Evolutionary conservation across 2,797 vertebrate species (phyloP), one percentile per base, ranked within the genome.

Genomic region (Artibeus jamaicensis): DNA sequence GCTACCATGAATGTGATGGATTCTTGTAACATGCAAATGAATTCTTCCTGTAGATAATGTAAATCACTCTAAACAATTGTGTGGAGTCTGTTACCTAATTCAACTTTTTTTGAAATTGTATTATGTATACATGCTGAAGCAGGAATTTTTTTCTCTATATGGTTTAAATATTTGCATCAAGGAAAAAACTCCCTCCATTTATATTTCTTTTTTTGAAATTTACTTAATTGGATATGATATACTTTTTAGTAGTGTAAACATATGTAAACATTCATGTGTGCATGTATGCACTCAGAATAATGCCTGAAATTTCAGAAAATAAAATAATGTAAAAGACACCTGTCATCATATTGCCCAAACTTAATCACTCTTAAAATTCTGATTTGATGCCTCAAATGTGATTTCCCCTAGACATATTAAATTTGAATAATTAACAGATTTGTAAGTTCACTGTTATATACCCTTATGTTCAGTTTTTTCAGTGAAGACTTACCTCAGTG

Each of bases 1-100:
- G 26, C 71, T 53, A 46, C 24, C 15, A 86, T 67, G 29, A 86
- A 50, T 83, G 26, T 67, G 82, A 94, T 76, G 88, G 76, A 67
- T 92, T 94, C 26, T 73, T 39, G 73, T 22, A 76, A 44, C 18
- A 59, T 48, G 65, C 5, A 78, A 68, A 74, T 79, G 24, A 48
- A 71, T 73, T 89, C 34, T 90, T 76, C 5, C 32, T 21, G 10
- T 59, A 85, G 46, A 65, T 83, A 94, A 88, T 71, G 32, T 29
- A 6, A 6, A n/a, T 62, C 24, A 1, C 12, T 19, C 10, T 50
- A 83, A 65, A 70, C 5, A 83, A 44, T 24, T 79, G 15, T 70
- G 12, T 19, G 4, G 18, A n/a, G 11, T 67, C 14, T 92, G 57
- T 48, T 71, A 59, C 32, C 12, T 86, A 89, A 57, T 74, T 89